Evolutionary conservation across 2,113 vertebrate species (phyloP).

Genomic region (Nycticorax nycticorax): DNA sequence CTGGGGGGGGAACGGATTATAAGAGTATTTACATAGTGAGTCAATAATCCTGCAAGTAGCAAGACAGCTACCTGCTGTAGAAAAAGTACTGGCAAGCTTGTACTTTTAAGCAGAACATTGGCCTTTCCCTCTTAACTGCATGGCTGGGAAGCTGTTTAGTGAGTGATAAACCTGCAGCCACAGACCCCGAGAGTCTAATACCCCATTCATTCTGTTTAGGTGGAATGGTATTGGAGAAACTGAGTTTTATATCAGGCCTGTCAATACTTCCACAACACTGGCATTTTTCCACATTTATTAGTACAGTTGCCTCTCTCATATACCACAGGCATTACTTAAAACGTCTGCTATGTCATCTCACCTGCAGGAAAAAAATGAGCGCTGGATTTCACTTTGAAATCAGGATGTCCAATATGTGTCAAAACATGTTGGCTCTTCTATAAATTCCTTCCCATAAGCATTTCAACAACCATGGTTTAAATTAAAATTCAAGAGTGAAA

Average conservation of each 20-base stretch:
- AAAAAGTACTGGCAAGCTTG: neutral
- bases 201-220: neutral
- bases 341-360: neutral
- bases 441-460: constrained; percentile 9
- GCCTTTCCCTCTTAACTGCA: neutral
- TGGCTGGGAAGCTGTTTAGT: neutral
- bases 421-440: constrained; percentile 6
- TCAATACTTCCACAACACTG: neutral
- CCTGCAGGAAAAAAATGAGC: neutral
- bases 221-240: constrained; percentile 7
- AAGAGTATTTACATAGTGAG: neutral
- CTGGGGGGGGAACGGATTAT: neutral
- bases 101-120: neutral
- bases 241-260: constrained; percentile 25
- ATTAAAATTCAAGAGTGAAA: constrained; percentile 17
- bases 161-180: neutral
- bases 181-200: neutral
- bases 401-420: neutral
- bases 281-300: neutral
- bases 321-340: neutral
- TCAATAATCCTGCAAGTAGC: neutral
- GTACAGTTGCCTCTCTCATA: neutral
- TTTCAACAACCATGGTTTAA: neutral
- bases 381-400: neutral
- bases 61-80: neutral